Evolutionary conservation across 2,797 vertebrate species (phyloP), one percentile per base, ranked within the genome.

Genomic region (Rhodeus uyekii): DNA sequence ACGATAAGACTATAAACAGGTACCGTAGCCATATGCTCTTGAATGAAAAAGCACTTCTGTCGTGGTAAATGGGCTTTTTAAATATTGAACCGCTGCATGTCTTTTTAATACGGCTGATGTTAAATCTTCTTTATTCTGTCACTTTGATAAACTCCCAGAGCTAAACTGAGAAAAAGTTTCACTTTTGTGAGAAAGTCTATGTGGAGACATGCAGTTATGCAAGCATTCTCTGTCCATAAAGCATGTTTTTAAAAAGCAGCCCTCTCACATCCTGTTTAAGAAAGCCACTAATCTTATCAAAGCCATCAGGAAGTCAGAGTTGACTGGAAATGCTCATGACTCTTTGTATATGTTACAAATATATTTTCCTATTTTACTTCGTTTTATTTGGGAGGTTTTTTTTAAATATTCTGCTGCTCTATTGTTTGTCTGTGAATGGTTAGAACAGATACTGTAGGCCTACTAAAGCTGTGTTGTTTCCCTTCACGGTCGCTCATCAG

Each of bases 1-100:
- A 93, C 94, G 96, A 96, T 96, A 94, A 96, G 95, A 85, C 92
- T 89, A 88, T 87, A 90, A 91, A 86, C 93, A 94, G 94, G 94
- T 95, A 94, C 65, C 50, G 88, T 83, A 84, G 92, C 93, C 93
- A 93, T 93, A 94, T 93, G 92, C 90, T 94, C 90, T 92, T 91
- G 89, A 92, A 91, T 92, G 92, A 93, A 92, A 89, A 93, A 93
- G 90, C 88, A 90, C 88, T 90, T 90, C 91, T 92, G 92, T 94
- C 89, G 80, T 91, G 89, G 91, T 90, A 94, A 94, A 94, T 92
- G 90, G 90, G 90, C 92, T 94, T 92, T 93, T 94, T 93, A 94
- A 94, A 93, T 93, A 92, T 93, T 93, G 90, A 94, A 94, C 90
- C 86, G 84, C 90, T 63, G 88, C 91, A 91, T 92, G 91, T 93